phyloP scores from a whole-genome alignment of 2,797 vertebrate species.

The Xenops minutus region DNA sequence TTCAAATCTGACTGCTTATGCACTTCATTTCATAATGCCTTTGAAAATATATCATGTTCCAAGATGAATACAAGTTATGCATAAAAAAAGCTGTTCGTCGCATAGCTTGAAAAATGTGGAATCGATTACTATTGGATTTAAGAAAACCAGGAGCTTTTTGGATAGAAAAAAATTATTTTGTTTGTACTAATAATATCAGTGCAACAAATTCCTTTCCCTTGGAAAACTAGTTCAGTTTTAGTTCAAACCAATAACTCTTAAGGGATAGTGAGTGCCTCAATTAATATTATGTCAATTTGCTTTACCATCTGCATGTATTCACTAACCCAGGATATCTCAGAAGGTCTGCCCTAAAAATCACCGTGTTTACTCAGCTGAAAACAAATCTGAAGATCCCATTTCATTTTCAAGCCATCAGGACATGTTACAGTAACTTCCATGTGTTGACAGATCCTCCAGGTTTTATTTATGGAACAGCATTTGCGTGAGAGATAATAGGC shows the following conservation, averaged over 20 bases:
- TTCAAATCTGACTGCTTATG: constrained; percentile 59
- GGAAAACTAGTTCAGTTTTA: background rate
- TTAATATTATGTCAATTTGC: constrained; percentile 30
- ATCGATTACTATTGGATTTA: constrained; percentile 43
- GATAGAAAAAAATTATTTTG: constrained; percentile 4
- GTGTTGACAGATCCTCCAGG: background rate
- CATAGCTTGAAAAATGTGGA: constrained; percentile 49
- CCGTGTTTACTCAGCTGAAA: constrained; percentile 39
- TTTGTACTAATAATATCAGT: constrained; percentile 30
- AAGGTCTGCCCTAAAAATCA: constrained; percentile 21
- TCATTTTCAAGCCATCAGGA: background rate
- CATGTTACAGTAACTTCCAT: background rate
- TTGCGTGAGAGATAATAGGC: constrained; percentile 52
- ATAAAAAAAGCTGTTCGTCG: constrained; percentile 53
- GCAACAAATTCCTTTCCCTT: constrained; percentile 19
- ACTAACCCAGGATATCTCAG: background rate
- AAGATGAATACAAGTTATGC: constrained; percentile 40
- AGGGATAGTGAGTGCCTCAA: background rate
- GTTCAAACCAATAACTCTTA: constrained; percentile 21
- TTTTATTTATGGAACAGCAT: constrained; percentile 46
- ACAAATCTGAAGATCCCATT: background rate
- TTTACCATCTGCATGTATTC: constrained; percentile 47
- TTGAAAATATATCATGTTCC: constrained; percentile 42
- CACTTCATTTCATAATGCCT: constrained; percentile 43
- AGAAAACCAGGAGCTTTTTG: constrained; percentile 27